Percentiles rank a stretch among this genome's conserved stretches.
Evolutionary conservation across 2,797 vertebrate species (phyloP).

Genomic region (Cynodonichthys magdalenae): DNA sequence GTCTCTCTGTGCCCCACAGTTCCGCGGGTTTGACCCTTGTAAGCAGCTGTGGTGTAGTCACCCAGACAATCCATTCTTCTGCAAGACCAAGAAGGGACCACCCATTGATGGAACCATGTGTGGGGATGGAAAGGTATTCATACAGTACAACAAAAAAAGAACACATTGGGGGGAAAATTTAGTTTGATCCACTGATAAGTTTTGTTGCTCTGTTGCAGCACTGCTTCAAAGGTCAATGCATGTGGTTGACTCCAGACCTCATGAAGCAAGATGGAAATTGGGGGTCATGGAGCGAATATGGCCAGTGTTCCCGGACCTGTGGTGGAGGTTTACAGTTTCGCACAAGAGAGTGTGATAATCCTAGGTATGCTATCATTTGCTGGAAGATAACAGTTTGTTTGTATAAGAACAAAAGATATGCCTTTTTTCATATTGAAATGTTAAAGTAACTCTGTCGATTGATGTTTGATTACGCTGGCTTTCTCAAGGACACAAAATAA

Average conservation of each 20-base stretch:
- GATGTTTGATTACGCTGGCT: too few relatives aligned
- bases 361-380: conserved; percentile 81
- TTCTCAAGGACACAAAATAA: too few relatives aligned
- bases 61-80: conserved; percentile 98
- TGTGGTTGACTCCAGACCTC: conserved; percentile 95
- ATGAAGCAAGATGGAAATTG: conserved; percentile 95
- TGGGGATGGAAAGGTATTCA: conserved; percentile 91
- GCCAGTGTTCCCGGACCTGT: conserved; percentile 91
- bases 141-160: neutral
- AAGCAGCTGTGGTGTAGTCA: conserved; percentile 99
- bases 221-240: conserved; percentile 97
- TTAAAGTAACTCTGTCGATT: too few relatives aligned
- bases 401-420: too few relatives aligned
- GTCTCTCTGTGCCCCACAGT: conserved; percentile 82
- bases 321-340: conserved; percentile 92
- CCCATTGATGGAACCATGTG: conserved; percentile 97
- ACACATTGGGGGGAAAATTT: too few relatives aligned
- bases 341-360: conserved; percentile 92
- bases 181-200: neutral
- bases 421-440: too few relatives aligned
- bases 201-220: conserved; percentile 79
- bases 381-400: neutral
- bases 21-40: conserved; percentile 95
- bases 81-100: conserved; percentile 99
- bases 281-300: conserved; percentile 95